Percentiles rank a stretch among this genome's conserved stretches.
phyloP scores from a whole-genome alignment of 2,888 invertebrate genomes.

The Hofmannophila pseudospretella region DNA sequence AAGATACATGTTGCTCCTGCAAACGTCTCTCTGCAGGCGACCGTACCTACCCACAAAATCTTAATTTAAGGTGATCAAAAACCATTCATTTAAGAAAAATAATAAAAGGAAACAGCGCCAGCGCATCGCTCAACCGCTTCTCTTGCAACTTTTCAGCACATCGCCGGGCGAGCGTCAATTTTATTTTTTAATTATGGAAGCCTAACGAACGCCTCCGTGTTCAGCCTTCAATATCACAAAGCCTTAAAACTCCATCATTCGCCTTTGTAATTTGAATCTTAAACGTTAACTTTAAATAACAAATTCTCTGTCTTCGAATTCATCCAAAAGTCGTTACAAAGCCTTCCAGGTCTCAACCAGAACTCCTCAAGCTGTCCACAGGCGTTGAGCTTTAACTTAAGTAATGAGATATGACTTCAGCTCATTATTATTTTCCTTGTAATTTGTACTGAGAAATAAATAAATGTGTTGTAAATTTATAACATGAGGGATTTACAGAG shows the following conservation, averaged over 20 bases:
- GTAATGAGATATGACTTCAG: conserved; percentile 71
- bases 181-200: conserved; percentile 65
- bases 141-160: conserved; percentile 53
- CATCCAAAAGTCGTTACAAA: conserved; percentile 31
- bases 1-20: too few relatives aligned
- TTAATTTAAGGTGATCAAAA: conserved; percentile 12
- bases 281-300: conserved; percentile 14
- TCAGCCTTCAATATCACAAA: conserved; percentile 14
- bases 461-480: conserved; percentile 53
- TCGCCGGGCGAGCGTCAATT: conserved; percentile 46
- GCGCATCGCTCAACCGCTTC: conserved; percentile 36
- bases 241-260: conserved; percentile 5
- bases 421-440: conserved; percentile 65
- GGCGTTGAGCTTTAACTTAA: conserved; percentile 61
- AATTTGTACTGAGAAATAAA: conserved; percentile 54
- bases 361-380: conserved; percentile 56
- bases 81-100: conserved; percentile 7
- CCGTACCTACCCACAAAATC: too few relatives aligned
- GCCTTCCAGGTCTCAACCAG: conserved; percentile 38
- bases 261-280: conserved; percentile 23
- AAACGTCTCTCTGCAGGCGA: too few relatives aligned
- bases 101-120: conserved; percentile 23
- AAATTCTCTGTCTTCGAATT: conserved; percentile 9
- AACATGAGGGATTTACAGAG: conserved; percentile 53
- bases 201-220: conserved; percentile 59